Conservation (phyloP, 2,888 invertebrate species). For the Ochlodes sylvanus region DNA sequence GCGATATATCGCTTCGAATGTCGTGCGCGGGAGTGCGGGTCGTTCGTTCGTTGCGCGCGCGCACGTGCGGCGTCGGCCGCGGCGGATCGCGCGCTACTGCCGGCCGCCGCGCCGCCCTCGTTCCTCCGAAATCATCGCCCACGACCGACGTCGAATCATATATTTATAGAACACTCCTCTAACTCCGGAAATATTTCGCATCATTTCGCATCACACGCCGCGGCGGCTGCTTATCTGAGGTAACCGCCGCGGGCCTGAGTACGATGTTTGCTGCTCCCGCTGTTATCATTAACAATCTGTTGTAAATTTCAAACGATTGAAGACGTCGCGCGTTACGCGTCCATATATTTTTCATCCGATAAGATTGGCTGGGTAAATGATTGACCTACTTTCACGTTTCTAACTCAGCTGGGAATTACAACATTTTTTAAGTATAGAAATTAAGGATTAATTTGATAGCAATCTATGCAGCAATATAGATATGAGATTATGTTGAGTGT, state of each 20-base stretch:
- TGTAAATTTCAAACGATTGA: constrained; percentile 11
- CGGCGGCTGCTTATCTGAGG: constrained; percentile 71
- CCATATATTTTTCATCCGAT: constrained; percentile 9
- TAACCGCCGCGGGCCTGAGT: constrained; percentile 51
- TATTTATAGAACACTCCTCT: constrained; percentile 84
- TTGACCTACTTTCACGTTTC: constrained; percentile 15
- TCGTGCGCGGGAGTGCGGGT: constrained; percentile 82
- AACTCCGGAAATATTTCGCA: constrained; percentile 85
- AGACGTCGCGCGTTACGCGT: background rate
- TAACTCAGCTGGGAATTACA: background rate
- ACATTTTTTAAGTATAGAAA: background rate
- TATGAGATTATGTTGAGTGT: constrained; percentile 26
- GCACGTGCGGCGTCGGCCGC: constrained; percentile 82
- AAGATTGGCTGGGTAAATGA: background rate
- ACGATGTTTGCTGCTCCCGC: constrained; percentile 35
- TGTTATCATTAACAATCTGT: constrained; percentile 19
- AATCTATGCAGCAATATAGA: constrained; percentile 11
- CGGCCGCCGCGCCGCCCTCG: constrained; percentile 61
- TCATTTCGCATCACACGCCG: constrained; percentile 80
- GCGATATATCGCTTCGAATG: constrained; percentile 64
- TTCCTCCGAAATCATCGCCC: constrained; percentile 80
- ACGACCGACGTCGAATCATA: constrained; percentile 79
- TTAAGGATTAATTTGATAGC: background rate
- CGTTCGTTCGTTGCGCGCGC: constrained; percentile 85
- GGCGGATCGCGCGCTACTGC: constrained; percentile 83